Base-by-base conservation (phyloP, 2,888 invertebrate species). In the Chymomyza caudatula region DNA sequence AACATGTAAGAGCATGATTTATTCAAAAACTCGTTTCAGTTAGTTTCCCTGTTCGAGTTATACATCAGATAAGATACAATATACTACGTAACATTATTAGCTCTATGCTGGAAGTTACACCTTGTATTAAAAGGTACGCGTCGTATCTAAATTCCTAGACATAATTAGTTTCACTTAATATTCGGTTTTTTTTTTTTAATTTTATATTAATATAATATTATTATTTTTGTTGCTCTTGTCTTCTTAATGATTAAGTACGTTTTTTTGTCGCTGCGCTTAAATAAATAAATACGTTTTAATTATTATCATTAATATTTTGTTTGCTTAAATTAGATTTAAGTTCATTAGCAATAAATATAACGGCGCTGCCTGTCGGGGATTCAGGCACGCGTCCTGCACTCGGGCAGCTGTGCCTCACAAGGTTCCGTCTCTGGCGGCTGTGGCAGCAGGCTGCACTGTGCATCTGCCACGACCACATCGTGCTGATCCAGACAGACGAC, bases 401-500 rank as follows among this genome's bases (percentile, higher is more conserved):
- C 79, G 58, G 90, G 90, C 65, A 91, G 73, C 55, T 85, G 67
- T n/a, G 80, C 92, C 42, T 84, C 88, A 88, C 96, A 96, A 42
- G 92, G 92, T 75, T 94, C 94, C 13, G 92, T 91, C 85, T 93
- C 94, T 15, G 92, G 90, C 0, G 97, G 97, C 85, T 94, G 94
- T 3, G 90, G 92, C 55, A 92, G 89, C 13, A 91, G 89, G 71
- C 94, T 93, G 89, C 97, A 97, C 65, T 94, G 93, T 4, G 92
- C 91, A 86, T 96, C 96, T 4, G 94, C 93, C 51, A 96, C 92
- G 3, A 96, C 95, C 88, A 96, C 93, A 77, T 95, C 94, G 76
- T 93, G 92, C 83, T 94, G 93, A 84, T 94, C 93, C n/a, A 95
- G 93, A 87, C 95, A 95, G 92, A 95, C 94, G 2, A 95, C 93